Evolutionary conservation across 2,888 invertebrate genomes (phyloP).

Genomic region (Caenorhabditis becei): DNA sequence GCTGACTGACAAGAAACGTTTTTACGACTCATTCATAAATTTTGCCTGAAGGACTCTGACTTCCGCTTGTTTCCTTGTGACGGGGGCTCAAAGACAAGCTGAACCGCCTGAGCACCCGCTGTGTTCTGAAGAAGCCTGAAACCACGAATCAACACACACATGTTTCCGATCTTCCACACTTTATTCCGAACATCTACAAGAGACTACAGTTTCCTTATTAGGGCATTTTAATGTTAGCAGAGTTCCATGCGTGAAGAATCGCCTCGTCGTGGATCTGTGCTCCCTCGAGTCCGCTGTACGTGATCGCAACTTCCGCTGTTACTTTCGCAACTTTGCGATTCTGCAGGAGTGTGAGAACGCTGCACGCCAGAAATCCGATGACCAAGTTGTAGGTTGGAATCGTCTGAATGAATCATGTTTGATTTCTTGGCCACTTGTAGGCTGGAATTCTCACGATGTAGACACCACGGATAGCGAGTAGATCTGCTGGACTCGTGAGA

Average conservation of each 20-base stretch:
- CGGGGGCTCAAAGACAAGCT: no score
- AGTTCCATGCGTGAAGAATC: constrained; percentile 26
- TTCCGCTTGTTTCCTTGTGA: no score
- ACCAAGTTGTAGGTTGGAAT: constrained; percentile 37
- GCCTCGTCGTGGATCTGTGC: constrained; percentile 26
- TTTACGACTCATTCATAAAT: no score
- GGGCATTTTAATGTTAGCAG: background rate
- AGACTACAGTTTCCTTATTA: background rate
- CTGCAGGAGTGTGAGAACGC: constrained; percentile 7
- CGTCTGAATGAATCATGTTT: constrained; percentile 13
- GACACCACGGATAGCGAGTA: constrained; percentile 11
- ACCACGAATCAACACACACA: no score
- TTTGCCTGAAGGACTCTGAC: no score
- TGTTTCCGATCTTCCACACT: no score
- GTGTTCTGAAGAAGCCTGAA: no score
- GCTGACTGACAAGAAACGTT: no score
- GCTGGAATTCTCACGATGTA: constrained; percentile 16
- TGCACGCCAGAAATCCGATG: constrained; percentile 25
- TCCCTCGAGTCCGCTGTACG: constrained; percentile 20
- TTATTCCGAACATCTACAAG: no score
- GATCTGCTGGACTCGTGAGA: constrained; percentile 14
- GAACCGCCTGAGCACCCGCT: no score
- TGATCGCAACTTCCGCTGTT: constrained; percentile 10
- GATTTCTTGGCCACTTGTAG: background rate
- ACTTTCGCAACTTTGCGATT: constrained; percentile 14